These are phyloP conservation scores for Momotus momota DNA, from an alignment of 2,797 vertebrate genomes.

Conservation along the genomic window DNA sequence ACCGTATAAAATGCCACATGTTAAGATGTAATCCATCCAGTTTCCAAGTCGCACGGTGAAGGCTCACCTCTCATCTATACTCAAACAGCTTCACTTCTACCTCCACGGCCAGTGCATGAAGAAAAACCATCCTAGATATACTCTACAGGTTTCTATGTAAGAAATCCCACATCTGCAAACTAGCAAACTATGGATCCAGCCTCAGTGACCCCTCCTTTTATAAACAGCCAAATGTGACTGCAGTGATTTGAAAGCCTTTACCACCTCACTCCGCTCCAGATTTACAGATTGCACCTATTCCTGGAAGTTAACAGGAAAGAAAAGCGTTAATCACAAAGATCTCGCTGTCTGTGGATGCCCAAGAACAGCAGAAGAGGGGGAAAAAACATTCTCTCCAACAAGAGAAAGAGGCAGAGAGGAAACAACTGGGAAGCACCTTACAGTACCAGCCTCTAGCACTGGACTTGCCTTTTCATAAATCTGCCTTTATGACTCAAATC, in stretches of 20 bases:
- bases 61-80: not conserved
- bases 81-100: not conserved
- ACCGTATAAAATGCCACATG: not conserved
- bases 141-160: not conserved
- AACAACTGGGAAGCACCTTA: not conserved
- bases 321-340: not conserved
- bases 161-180: not conserved
- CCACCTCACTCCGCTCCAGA: not conserved
- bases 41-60: not conserved
- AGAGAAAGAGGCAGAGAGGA: not conserved
- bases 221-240: not conserved
- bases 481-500: not conserved
- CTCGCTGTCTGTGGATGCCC: not conserved
- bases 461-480: not conserved
- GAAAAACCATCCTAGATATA: not conserved
- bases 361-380: not conserved
- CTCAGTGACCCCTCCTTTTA: not conserved
- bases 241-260: not conserved
- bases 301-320: not conserved
- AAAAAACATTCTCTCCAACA: not conserved
- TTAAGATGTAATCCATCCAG: not conserved
- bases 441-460: not conserved
- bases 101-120: not conserved
- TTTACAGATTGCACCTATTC: not conserved
- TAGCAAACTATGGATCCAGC: accelerated